Percentiles rank a stretch among this genome's conserved stretches.
Conservation (phyloP, 2,797 vertebrate genomes). For the Gephyroberyx darwinii region DNA sequence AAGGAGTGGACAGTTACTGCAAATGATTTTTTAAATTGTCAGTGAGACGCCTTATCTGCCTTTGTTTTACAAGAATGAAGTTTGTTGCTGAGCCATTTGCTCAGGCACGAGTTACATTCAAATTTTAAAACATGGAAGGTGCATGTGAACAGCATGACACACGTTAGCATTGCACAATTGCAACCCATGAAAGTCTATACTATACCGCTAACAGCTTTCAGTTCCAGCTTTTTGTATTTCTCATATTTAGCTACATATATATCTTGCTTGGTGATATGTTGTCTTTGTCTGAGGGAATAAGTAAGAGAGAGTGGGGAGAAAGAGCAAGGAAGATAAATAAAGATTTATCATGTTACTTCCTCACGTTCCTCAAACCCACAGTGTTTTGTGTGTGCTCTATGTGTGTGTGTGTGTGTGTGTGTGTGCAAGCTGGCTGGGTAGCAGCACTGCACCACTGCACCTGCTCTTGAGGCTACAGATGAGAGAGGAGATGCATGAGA, state of each 20-base stretch:
- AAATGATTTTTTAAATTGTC: no score
- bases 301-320: conserved; percentile 20
- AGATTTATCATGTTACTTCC: conserved; percentile 65
- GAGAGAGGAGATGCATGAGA: conserved; percentile 59
- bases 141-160: not conserved
- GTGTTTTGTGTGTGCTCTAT: conserved; percentile 18
- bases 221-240: not conserved
- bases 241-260: not conserved
- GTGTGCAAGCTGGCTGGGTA: conserved; percentile 10
- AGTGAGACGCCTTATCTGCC: no score
- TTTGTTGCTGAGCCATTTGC: no score
- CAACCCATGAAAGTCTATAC: conserved; percentile 3
- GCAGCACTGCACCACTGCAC: conserved; percentile 71
- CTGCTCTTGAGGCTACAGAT: conserved; percentile 71
- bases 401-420: conserved; percentile 14
- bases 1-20: no score
- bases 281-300: conserved; percentile 21
- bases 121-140: not conserved
- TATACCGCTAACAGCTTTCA: not conserved
- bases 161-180: not conserved
- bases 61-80: no score
- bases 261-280: not conserved
- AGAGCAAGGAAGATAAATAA: conserved; percentile 50
- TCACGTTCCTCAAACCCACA: conserved; percentile 37
- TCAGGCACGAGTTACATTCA: no score